Conservation (phyloP, 2,888 invertebrate genomes). For the Beris chalybata region DNA sequence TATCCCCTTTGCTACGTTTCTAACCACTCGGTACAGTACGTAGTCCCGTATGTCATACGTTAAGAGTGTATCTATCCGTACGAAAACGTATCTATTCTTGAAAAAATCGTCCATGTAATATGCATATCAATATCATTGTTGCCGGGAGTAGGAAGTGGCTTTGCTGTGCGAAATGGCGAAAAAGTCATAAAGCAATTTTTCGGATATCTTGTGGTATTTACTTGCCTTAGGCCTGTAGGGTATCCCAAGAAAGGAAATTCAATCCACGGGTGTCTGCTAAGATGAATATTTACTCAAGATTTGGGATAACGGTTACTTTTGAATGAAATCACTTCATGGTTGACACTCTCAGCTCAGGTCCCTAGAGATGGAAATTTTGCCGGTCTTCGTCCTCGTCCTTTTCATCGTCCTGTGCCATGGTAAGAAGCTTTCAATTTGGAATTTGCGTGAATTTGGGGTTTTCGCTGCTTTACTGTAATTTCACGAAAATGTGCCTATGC, state of each 20-base stretch:
- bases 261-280: slow-evolving; percentile 11
- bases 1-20: background rate
- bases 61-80: background rate
- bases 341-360: background rate
- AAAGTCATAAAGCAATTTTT: slow-evolving; percentile 29
- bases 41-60: background rate
- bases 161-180: slow-evolving; percentile 22
- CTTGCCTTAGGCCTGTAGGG: slow-evolving; percentile 7
- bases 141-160: slow-evolving; percentile 2
- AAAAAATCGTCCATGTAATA: slow-evolving; percentile 23
- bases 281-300: slow-evolving; percentile 14
- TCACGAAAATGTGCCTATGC: background rate
- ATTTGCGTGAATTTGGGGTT: slow-evolving; percentile 3
- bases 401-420: too few relatives aligned
- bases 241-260: background rate
- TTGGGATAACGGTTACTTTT: slow-evolving; percentile 13
- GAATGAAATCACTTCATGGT: slow-evolving; percentile 18
- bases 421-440: background rate
- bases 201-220: slow-evolving; percentile 25
- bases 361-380: background rate
- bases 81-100: background rate
- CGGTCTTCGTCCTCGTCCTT: too few relatives aligned
- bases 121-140: slow-evolving; percentile 29
- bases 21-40: background rate
- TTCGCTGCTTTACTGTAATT: background rate